Percentiles rank a stretch among this genome's conserved stretches.
Evolutionary conservation across 2,888 invertebrate genomes (phyloP).

Genomic region (Phytoseiulus persimilis): DNA sequence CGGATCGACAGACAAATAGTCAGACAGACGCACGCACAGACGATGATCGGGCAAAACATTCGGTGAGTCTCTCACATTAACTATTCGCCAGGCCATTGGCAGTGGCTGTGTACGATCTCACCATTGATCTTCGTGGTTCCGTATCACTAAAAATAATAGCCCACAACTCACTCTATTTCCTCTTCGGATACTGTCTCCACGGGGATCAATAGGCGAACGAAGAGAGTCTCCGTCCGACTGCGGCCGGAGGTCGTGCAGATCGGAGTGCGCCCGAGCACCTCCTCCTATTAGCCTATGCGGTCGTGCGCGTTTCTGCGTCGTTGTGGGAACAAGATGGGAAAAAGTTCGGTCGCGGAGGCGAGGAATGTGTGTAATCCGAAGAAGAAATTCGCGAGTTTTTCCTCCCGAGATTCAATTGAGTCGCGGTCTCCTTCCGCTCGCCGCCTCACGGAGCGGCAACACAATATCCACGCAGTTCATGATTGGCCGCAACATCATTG

Average conservation of each 20-base stretch:
- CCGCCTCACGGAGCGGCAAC: not conserved
- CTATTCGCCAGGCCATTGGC: not conserved
- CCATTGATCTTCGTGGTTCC: slow-evolving; percentile 5
- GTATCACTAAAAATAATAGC: not conserved
- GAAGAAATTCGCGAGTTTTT: too few species aligned
- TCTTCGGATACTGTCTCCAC: not conserved
- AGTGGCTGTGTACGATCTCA: not conserved
- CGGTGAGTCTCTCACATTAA: slow-evolving; percentile 5
- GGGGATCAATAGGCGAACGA: not conserved
- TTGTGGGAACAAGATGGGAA: too few species aligned
- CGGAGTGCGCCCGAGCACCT: not conserved
- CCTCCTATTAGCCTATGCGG: not conserved
- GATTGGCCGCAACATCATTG: not conserved
- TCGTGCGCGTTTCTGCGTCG: too few species aligned
- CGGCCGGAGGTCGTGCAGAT: not conserved
- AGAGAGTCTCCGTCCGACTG: not conserved
- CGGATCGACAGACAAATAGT: not conserved
- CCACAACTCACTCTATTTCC: not conserved
- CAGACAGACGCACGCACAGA: not conserved
- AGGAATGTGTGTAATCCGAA: too few species aligned
- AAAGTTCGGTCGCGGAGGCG: too few species aligned
- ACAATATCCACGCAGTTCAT: not conserved
- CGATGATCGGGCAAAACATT: slow-evolving; percentile 5
- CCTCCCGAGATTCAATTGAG: too few species aligned
- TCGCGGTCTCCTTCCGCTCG: too few species aligned